These are phyloP conservation scores for Macropodus opercularis DNA, from an alignment of 2,797 vertebrate genomes.

Conservation along the genomic window DNA sequence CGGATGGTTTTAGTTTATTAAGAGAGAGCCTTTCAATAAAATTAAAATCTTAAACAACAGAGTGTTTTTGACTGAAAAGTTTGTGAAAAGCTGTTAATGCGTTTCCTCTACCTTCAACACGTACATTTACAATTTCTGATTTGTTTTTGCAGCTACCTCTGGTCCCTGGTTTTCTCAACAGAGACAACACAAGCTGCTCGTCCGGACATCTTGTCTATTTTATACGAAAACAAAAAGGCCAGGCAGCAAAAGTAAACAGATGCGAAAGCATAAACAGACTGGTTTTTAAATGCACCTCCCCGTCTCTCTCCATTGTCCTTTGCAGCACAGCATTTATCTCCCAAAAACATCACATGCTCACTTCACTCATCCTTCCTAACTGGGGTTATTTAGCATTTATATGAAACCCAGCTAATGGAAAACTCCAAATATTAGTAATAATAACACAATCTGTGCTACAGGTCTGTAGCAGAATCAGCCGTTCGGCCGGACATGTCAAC, in stretches of 20 bases:
- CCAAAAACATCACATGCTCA: slow-evolving; percentile 6
- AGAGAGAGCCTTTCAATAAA: too few species aligned
- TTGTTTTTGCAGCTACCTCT: background rate
- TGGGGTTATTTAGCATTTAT: background rate
- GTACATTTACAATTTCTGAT: background rate
- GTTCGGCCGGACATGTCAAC: background rate
- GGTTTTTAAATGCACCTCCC: background rate
- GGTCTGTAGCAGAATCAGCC: background rate
- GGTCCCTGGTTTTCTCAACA: background rate
- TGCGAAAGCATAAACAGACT: background rate
- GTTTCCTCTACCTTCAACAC: background rate
- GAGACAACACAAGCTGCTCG: background rate
- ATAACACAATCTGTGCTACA: background rate
- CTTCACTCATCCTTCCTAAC: background rate
- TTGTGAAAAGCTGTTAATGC: background rate
- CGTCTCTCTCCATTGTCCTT: background rate
- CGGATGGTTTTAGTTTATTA: too few species aligned
- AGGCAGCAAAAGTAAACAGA: background rate
- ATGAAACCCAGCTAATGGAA: background rate
- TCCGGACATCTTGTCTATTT: background rate
- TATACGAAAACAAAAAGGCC: slow-evolving; percentile 3
- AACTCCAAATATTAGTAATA: background rate
- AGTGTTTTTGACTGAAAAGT: too few species aligned
- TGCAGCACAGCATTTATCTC: background rate
- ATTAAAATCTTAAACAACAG: too few species aligned